These are phyloP conservation scores for Hydrocynus forskahlii DNA, from an alignment of 2,797 vertebrate genomes.

Conservation along the genomic window DNA sequence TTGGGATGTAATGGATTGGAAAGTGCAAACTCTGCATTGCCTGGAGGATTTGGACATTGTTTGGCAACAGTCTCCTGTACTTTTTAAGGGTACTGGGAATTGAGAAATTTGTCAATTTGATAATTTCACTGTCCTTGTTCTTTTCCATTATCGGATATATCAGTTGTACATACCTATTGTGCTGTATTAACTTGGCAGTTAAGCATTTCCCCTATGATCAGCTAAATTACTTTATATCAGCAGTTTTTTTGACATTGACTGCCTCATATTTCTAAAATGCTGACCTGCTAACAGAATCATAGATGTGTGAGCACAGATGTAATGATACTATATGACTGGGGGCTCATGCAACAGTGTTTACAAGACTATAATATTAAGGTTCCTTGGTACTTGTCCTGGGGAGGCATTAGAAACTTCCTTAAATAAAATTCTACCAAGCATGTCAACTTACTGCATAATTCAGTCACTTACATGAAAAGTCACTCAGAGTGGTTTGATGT, in stretches of 20 bases:
- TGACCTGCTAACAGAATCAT: not conserved
- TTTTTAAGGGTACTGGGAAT: not conserved
- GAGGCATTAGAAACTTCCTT: not conserved
- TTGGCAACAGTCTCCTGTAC: not conserved
- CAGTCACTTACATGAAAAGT: too few relatives aligned
- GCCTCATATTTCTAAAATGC: not conserved
- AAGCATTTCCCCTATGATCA: not conserved
- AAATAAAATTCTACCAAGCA: not conserved
- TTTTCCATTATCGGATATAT: too few relatives aligned
- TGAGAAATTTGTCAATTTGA: too few relatives aligned
- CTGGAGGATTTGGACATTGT: not conserved
- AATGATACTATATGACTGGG: not conserved
- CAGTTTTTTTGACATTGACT: not conserved
- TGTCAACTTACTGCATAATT: too few relatives aligned
- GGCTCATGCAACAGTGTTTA: not conserved
- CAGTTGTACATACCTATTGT: not conserved
- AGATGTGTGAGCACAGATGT: too few relatives aligned
- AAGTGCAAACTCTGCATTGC: conserved; percentile 17
- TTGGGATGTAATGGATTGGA: conserved; percentile 26
- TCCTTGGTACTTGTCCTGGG: not conserved
- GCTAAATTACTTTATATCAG: not conserved
- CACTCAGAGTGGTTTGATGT: too few relatives aligned
- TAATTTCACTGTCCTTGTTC: not conserved
- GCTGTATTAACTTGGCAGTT: not conserved
- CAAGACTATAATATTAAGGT: not conserved